A percentile compares a stretch with the other conserved stretches of the same genome.
Conservation (phyloP, 2,888 invertebrate genomes). For the Nemotelus pantherinus region DNA sequence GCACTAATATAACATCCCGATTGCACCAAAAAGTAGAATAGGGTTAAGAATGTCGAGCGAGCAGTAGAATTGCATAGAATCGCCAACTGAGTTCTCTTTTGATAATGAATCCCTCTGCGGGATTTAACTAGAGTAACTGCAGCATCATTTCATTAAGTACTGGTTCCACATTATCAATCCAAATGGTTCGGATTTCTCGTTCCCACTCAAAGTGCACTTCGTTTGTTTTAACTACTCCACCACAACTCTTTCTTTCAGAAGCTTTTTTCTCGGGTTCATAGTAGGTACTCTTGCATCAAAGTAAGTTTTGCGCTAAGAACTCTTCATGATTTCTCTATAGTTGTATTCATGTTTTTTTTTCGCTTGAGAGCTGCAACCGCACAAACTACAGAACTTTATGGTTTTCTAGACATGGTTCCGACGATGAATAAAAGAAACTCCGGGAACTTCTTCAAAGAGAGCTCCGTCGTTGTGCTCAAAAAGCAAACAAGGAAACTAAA, state of each 20-base stretch:
- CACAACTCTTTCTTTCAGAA: neutral
- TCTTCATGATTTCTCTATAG: slow-evolving; percentile 1
- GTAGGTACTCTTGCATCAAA: slow-evolving; percentile 14
- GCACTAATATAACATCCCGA: neutral
- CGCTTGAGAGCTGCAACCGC: neutral
- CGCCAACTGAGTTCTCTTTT: slow-evolving; percentile 8
- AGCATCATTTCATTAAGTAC: too few relatives aligned
- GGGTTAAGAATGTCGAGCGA: neutral
- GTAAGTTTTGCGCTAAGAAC: slow-evolving; percentile 18
- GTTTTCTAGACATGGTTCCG: neutral
- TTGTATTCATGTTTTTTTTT: neutral
- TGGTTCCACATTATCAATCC: too few relatives aligned
- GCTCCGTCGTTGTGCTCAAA: too few relatives aligned
- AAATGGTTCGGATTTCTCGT: too few relatives aligned
- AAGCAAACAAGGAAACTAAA: neutral
- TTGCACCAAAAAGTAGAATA: slow-evolving; percentile 3
- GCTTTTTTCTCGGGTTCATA: neutral
- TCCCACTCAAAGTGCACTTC: neutral
- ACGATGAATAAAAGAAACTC: neutral
- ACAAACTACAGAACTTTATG: slow-evolving; percentile 26
- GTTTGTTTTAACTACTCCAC: neutral
- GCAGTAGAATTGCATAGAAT: neutral
- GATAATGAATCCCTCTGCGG: slow-evolving; percentile 6
- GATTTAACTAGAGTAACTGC: neutral
- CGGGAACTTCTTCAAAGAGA: neutral